Base-by-base conservation (phyloP, 2,113 vertebrate genomes). In the Prolemur simus region DNA sequence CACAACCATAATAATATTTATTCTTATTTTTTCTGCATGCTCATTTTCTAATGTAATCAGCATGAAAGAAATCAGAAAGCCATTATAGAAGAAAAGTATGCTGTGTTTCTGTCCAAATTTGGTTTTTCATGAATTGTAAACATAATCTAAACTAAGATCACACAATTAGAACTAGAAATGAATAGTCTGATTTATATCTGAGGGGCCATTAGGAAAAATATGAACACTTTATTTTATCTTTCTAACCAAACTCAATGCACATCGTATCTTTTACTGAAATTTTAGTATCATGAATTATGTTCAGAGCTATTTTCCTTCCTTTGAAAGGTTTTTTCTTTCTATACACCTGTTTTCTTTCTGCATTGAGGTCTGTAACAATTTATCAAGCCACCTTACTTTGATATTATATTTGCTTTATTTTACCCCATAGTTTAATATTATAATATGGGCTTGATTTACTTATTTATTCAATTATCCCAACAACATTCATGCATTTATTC, bases 51-150 rank as follows among this genome's bases (percentile, higher is more conserved):
- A 94, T 20, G 54, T 60, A 90, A 68, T 96, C 45, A 92, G 25
- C n/a, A 88, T 73, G 96, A 96, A 95, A 93, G 23, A 87, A 94
- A 87, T 74, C 85, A 90, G 42, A 82, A 95, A 89, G 23, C 13
- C 52, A 83, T 93, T 89, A 91, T 80, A 73, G 66, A 49, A 89
- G 54, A 91, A 32, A 76, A 78, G 3, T 17, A 47, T 39, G 21
- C 7, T 90, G 66, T 29, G 52, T 34, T 94, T 94, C 71, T 84
- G 34, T 56, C n/a, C 47, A 76, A 71, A 25, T 88, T 74, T 83
- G 6, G 0, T 73, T 95, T 91, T 52, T 54, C 42, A 63, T 88
- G 69, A 95, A 88, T 49, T 91, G 32, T 69, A 91, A 92, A 69
- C 58, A 81, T 63, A 91, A 82, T 90, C 66, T 96, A 92, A 97